Conservation (phyloP, 1,140 invertebrate species). For the Berghia stephanieae region DNA sequence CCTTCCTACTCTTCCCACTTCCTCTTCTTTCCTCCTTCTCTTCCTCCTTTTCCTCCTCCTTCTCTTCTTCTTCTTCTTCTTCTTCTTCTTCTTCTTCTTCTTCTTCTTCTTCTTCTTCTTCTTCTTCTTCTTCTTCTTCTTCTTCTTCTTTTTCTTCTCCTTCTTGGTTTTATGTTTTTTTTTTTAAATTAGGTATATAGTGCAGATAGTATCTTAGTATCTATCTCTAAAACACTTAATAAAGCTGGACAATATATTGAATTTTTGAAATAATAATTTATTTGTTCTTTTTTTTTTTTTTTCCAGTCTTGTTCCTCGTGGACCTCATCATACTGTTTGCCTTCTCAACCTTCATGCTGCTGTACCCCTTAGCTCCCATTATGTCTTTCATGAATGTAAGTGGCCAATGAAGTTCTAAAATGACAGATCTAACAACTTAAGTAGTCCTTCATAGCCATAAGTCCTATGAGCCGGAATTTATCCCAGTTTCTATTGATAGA, state of each 20-base stretch:
- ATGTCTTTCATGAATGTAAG: conserved; percentile 50
- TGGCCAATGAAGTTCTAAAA: not conserved
- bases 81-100: too few relatives aligned
- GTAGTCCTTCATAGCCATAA: not conserved
- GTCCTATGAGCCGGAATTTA: not conserved
- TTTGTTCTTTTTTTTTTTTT: conserved; percentile 26
- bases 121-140: not conserved
- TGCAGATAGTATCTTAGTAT: not conserved
- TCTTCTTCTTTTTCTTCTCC: not conserved
- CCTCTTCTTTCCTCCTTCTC: not conserved
- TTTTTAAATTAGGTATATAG: not conserved
- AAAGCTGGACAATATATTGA: not conserved
- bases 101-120: not conserved
- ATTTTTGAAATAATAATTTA: not conserved
- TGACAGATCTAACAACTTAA: not conserved
- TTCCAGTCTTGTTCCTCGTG: conserved; percentile 48
- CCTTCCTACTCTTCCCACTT: not conserved
- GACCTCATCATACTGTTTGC: conserved; percentile 43
- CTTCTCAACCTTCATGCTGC: conserved; percentile 48
- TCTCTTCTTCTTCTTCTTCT: not conserved
- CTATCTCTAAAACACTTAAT: not conserved
- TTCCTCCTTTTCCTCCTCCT: not conserved
- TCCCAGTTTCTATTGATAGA: not conserved
- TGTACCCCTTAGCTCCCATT: conserved; percentile 42
- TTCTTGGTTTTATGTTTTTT: too few relatives aligned